These are phyloP conservation scores for Corella eumyota DNA, from an alignment of 23 tunicate species.

Conservation along the genomic window DNA sequence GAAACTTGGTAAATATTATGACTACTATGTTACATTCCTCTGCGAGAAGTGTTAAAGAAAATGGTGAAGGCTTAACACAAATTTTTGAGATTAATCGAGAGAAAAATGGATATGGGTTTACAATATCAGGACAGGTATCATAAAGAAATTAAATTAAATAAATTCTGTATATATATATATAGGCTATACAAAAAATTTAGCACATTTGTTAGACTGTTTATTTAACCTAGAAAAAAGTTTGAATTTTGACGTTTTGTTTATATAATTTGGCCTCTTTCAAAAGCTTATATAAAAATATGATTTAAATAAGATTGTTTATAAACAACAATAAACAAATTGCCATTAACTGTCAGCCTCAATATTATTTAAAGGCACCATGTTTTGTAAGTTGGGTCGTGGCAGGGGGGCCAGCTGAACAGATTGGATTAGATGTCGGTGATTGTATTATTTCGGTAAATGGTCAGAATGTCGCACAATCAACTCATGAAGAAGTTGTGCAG, in stretches of 20 bases:
- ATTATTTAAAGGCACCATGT: conserved; percentile 35
- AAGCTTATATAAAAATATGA: too few species aligned
- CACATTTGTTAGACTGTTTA: too few species aligned
- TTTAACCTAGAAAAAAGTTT: too few species aligned
- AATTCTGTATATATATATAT: not conserved
- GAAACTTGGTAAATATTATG: too few species aligned
- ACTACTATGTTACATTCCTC: too few species aligned
- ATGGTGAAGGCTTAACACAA: not conserved
- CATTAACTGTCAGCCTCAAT: not conserved
- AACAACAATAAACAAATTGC: too few species aligned
- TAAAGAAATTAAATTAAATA: not conserved
- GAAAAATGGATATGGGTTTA: conserved; percentile 65
- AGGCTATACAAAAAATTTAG: not conserved
- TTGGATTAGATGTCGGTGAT: conserved; percentile 64
- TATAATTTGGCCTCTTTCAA: too few species aligned
- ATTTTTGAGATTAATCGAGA: conserved; percentile 44
- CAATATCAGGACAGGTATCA: conserved; percentile 58
- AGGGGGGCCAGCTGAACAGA: conserved; percentile 43
- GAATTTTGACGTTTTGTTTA: too few species aligned
- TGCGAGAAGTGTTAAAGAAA: too few species aligned
- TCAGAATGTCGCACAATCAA: conserved; percentile 35
- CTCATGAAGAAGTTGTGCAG: conserved; percentile 63
- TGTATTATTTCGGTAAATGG: conserved; percentile 56
- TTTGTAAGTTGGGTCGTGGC: conserved; percentile 62
- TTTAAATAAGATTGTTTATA: too few species aligned